phyloP scores from a whole-genome alignment of 1,140 invertebrate genomes.

The Sycophila sp. region DNA sequence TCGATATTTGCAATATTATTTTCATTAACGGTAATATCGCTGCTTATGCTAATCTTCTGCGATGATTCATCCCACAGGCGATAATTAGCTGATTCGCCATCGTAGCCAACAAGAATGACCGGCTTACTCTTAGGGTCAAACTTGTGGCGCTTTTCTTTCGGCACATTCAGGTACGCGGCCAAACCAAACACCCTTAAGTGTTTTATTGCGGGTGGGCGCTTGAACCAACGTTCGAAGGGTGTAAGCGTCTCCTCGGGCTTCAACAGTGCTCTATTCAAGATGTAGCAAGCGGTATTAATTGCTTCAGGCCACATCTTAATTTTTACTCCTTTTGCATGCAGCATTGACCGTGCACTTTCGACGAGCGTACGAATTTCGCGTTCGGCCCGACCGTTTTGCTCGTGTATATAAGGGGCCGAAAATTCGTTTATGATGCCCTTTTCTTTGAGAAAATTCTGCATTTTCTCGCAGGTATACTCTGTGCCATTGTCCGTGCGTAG shows the following conservation, averaged over 20 bases:
- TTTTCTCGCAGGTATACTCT: no score
- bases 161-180: neutral
- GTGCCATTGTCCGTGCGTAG: no score
- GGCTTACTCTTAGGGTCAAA: neutral
- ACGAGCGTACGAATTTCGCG: neutral
- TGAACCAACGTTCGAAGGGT: neutral
- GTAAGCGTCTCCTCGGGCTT: neutral
- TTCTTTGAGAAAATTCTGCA: no score
- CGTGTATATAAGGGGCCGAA: neutral
- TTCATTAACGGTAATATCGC: neutral
- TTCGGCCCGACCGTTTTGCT: conserved; percentile 30
- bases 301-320: neutral
- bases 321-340: neutral
- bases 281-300: neutral
- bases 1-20: neutral
- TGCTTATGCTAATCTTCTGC: neutral
- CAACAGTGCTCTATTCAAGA: neutral
- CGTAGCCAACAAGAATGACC: neutral
- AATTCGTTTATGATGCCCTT: neutral
- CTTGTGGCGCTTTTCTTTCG: neutral
- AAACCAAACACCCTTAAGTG: neutral
- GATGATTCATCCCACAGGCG: neutral
- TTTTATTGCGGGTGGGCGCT: neutral
- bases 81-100: neutral
- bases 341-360: neutral